Evolutionary conservation across 2,888 invertebrate genomes (phyloP).

Genomic region (Lithophane leautieri): DNA sequence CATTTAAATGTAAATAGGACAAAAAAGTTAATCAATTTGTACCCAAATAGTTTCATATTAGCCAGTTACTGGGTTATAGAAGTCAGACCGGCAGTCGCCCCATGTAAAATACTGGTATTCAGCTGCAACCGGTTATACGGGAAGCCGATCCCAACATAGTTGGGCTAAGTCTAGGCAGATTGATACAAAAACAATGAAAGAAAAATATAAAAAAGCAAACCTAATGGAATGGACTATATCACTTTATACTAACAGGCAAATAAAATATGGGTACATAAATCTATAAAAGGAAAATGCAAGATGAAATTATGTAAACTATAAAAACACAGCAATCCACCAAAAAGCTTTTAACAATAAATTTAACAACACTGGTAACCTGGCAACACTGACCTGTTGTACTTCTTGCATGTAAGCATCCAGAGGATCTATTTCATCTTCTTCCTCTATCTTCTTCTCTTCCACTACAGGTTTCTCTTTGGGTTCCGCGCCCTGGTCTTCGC

Average conservation of each 20-base stretch:
- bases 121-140: background rate
- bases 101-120: background rate
- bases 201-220: background rate
- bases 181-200: background rate
- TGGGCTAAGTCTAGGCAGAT: background rate
- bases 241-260: background rate
- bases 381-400: constrained; percentile 89
- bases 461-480: constrained; percentile 86
- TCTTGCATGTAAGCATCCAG: constrained; percentile 99
- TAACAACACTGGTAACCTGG: no score
- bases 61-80: background rate
- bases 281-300: background rate
- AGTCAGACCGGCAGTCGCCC: no score
- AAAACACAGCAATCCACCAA: background rate
- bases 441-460: constrained; percentile 83
- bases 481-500: constrained; percentile 86
- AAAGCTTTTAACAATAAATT: no score
- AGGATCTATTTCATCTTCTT: constrained; percentile 97
- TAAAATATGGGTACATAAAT: background rate
- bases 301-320: background rate
- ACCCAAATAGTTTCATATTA: background rate
- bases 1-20: background rate
- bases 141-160: background rate
- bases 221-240: background rate
- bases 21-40: background rate